These are phyloP conservation scores for Dasypolia templi DNA, from an alignment of 2,888 invertebrate genomes.

Conservation along the genomic window DNA sequence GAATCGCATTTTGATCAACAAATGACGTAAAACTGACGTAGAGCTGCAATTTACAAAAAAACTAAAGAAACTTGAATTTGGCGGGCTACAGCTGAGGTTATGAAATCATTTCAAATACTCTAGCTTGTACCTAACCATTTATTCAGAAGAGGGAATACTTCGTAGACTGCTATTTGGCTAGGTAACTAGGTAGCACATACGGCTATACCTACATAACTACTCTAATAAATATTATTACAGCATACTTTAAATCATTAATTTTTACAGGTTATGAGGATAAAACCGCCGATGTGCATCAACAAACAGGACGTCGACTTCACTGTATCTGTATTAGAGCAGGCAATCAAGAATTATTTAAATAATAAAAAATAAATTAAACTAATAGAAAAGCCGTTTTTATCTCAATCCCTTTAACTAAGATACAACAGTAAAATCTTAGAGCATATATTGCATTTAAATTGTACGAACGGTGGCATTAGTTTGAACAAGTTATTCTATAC, in stretches of 20 bases:
- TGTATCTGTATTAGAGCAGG: conserved; percentile 91
- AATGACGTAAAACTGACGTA: too few relatives aligned
- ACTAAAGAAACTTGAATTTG: too few relatives aligned
- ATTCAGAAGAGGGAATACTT: background rate
- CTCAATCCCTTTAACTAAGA: background rate
- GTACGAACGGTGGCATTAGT: background rate
- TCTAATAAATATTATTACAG: too few relatives aligned
- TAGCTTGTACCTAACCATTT: background rate
- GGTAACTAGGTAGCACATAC: background rate
- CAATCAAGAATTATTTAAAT: conserved; percentile 81
- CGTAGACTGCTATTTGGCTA: background rate
- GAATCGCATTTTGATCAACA: too few relatives aligned
- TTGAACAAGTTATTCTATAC: background rate
- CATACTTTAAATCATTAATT: background rate
- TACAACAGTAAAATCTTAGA: background rate
- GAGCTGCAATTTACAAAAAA: too few relatives aligned
- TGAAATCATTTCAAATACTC: background rate
- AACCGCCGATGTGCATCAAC: conserved; percentile 98
- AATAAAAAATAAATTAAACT: conserved; percentile 59
- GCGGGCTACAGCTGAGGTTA: too few relatives aligned
- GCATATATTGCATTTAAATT: background rate
- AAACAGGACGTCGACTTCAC: conserved; percentile 95
- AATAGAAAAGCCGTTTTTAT: background rate
- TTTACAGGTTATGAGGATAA: conserved; percentile 95
- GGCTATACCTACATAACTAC: background rate